Evolutionary conservation across 2,113 vertebrate genomes (phyloP), one percentile per base, ranked within the genome.

Genomic region (Macroglossus sobrinus): DNA sequence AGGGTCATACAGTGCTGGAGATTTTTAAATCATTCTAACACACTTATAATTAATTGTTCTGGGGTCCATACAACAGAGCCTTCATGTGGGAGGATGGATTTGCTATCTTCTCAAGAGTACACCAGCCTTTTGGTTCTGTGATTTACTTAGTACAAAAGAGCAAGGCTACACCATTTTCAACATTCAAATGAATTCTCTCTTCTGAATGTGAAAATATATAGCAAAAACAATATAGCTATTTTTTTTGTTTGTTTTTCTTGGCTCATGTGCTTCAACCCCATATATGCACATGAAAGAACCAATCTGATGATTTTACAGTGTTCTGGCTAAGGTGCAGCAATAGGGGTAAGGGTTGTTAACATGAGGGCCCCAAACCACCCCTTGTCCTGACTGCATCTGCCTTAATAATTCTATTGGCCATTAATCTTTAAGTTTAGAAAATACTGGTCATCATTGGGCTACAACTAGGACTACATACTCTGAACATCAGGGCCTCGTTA

Each of bases 61-160:
- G 21, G 33, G 40, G 9, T 15, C n/a, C 26, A 18, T 5, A 15
- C 0, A 6, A 10, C n/a, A 26, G 0, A 75, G 33, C 3, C 38
- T 74, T 50, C 26, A 63, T 2, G 8, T 78, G 7, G 9, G 53
- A 69, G 7, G 9, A 43, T 22, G 18, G 40, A 76, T 53, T 80
- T 11, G 0, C 24, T 24, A 1, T 40, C 28, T 76, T 61, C 38
- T 59, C 10, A 57, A 50, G 24, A 95, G 7, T 30, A 28, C 19
- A 47, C 1, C 63, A n/a, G 47, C 28, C 4, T 50, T 33, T 47
- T 35, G 43, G 33, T 38, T 71, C 64, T 63, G 45, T 61, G 64
- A 84, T 68, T 72, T 71, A 35, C 18, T 81, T 69, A 22, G 30
- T 26, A 21, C 2, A 40, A 43, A 1, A 55, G 9, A 88, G 14